These are phyloP conservation scores for Tribolium freemani DNA, from an alignment of 2,888 invertebrate species.

Conservation along the genomic window DNA sequence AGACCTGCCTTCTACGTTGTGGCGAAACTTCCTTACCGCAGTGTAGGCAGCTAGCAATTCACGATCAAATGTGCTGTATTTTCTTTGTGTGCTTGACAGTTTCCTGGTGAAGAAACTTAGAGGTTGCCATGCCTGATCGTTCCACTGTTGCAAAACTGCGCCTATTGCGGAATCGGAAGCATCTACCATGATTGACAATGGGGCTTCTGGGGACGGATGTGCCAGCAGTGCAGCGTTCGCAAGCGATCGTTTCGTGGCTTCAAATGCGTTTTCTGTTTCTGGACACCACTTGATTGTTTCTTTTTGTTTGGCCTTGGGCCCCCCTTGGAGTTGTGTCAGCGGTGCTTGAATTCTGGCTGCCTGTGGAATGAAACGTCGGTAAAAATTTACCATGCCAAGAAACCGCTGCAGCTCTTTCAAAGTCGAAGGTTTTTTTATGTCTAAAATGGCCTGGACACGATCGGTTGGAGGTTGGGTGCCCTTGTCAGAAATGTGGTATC, in stretches of 20 bases:
- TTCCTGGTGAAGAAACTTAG: conserved; percentile 63
- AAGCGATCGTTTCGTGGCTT: conserved; percentile 51
- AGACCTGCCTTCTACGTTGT: conserved; percentile 1
- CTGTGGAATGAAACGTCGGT: conserved; percentile 59
- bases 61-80: conserved; percentile 47
- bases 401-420: conserved; percentile 56
- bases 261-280: conserved; percentile 49
- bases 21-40: not conserved
- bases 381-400: conserved; percentile 62
- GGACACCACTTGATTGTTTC: conserved; percentile 33
- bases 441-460: conserved; percentile 56
- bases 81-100: conserved; percentile 49
- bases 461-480: conserved; percentile 55
- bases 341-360: conserved; percentile 60
- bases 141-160: conserved; percentile 61
- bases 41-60: conserved; percentile 39
- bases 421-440: conserved; percentile 54
- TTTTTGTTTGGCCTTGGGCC: conserved; percentile 44
- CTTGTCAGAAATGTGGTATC: conserved; percentile 42
- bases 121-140: conserved; percentile 52
- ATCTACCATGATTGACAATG: conserved; percentile 58
- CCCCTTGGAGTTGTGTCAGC: conserved; percentile 40
- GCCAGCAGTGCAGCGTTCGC: conserved; percentile 56
- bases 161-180: conserved; percentile 64
- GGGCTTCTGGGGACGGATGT: conserved; percentile 55